These are phyloP conservation scores for Lagopus muta DNA, from an alignment of 2,113 vertebrate species.

Conservation along the genomic window DNA sequence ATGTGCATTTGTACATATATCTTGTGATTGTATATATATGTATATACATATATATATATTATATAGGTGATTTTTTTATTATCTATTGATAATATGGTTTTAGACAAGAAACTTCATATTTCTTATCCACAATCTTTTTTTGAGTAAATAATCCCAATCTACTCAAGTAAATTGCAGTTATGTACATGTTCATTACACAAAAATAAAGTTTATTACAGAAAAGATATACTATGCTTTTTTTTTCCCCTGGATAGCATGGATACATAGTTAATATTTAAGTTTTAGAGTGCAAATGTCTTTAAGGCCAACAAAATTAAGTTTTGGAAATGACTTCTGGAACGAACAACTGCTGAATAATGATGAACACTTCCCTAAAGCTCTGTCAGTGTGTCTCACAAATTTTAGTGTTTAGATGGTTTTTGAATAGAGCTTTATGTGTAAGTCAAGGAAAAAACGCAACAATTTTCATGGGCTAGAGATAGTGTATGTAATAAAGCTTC, in stretches of 20 bases:
- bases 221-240: background rate
- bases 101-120: background rate
- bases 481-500: slow-evolving; percentile 26
- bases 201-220: background rate
- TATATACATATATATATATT: background rate
- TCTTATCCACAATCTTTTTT: background rate
- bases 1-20: background rate
- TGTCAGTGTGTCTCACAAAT: background rate
- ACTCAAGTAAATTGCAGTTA: background rate
- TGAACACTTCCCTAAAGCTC: slow-evolving; percentile 5
- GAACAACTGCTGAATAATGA: slow-evolving; percentile 31
- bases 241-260: background rate
- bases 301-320: slow-evolving; percentile 8
- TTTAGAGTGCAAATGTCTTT: background rate
- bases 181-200: background rate
- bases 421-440: slow-evolving; percentile 28
- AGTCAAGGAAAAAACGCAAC: slow-evolving; percentile 35
- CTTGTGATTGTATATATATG: background rate
- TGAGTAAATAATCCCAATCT: background rate
- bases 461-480: background rate
- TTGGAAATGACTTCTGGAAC: slow-evolving; percentile 41
- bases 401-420: slow-evolving; percentile 37
- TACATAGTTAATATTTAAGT: background rate
- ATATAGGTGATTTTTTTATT: background rate
- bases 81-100: background rate